Percentiles rank a stretch among this genome's conserved stretches.
phyloP scores from a whole-genome alignment of 2,113 vertebrate genomes.

The Copsychus sechellarum region DNA sequence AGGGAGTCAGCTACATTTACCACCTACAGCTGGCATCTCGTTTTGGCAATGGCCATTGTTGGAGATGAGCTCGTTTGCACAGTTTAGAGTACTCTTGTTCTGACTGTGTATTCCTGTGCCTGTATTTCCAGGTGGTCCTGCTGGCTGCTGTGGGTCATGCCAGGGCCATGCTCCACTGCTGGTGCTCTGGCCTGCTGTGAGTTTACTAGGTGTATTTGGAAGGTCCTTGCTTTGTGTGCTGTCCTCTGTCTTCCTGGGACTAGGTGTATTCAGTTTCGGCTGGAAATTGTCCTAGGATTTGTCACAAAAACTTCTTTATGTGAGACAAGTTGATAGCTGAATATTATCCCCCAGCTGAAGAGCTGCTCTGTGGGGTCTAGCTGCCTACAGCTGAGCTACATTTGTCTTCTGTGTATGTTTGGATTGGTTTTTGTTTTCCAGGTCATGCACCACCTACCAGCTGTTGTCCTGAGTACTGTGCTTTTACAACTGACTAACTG shows the following conservation, averaged over 20 bases:
- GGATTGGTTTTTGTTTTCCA: background rate
- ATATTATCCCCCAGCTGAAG: fast-evolving
- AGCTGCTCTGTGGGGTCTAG: background rate
- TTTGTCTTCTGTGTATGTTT: background rate
- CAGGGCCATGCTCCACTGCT: too few relatives aligned
- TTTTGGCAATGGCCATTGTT: background rate
- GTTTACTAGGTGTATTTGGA: background rate
- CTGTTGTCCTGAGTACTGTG: background rate
- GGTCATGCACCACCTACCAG: background rate
- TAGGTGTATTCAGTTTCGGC: background rate
- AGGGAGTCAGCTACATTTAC: background rate
- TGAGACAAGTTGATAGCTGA: background rate
- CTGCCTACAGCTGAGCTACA: background rate
- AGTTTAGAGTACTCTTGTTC: background rate
- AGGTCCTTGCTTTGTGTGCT: fast-evolving
- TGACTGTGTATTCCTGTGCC: background rate
- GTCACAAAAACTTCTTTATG: background rate
- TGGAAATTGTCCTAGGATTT: background rate
- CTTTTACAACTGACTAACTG: background rate
- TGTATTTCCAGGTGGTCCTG: background rate
- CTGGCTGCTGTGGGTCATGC: fast-evolving
- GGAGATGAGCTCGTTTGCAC: background rate
- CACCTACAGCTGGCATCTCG: background rate
- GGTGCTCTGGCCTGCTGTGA: background rate
- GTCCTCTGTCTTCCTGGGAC: background rate